Evolutionary conservation across 2,888 invertebrate genomes (phyloP).

Genomic region (Cryptus viduatorius): DNA sequence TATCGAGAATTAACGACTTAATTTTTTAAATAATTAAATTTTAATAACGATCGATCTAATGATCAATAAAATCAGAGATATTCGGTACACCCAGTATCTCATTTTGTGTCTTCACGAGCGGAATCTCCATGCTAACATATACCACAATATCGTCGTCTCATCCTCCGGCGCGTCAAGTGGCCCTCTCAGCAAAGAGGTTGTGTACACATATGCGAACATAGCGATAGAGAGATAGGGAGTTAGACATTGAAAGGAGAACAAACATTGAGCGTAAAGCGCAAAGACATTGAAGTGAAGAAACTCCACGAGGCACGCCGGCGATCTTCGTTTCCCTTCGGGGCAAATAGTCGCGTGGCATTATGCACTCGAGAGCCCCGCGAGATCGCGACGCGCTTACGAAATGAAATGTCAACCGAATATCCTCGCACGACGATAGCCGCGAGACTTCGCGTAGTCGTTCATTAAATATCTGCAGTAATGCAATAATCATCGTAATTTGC

Average conservation of each 20-base stretch:
- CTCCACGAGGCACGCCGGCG: slow-evolving; percentile 39
- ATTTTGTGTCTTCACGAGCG: slow-evolving; percentile 17
- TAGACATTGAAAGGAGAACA: slow-evolving; percentile 19
- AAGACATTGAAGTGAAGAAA: slow-evolving; percentile 58
- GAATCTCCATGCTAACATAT: slow-evolving; percentile 3
- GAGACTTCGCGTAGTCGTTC: slow-evolving; percentile 19
- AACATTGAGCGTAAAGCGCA: slow-evolving; percentile 5
- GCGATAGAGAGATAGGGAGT: not conserved
- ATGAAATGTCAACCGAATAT: slow-evolving; percentile 70
- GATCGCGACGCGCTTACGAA: slow-evolving; percentile 62
- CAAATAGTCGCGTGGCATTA: slow-evolving; percentile 62
- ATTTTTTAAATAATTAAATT: too few relatives aligned
- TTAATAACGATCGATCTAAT: not conserved
- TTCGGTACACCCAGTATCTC: slow-evolving; percentile 21
- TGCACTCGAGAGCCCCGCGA: slow-evolving; percentile 41
- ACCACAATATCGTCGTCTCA: slow-evolving; percentile 12
- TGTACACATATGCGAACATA: slow-evolving; percentile 11
- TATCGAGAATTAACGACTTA: too few relatives aligned
- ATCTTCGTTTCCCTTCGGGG: slow-evolving; percentile 58
- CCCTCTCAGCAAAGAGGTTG: slow-evolving; percentile 24
- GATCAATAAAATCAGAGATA: not conserved
- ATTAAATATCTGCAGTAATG: slow-evolving; percentile 8
- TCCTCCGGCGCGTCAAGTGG: slow-evolving; percentile 32
- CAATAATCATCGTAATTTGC: not conserved
- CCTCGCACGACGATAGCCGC: slow-evolving; percentile 45